A percentile compares a stretch with the other conserved stretches of the same genome.
Conservation (phyloP, 2,113 vertebrate genomes). For the Ia io region DNA sequence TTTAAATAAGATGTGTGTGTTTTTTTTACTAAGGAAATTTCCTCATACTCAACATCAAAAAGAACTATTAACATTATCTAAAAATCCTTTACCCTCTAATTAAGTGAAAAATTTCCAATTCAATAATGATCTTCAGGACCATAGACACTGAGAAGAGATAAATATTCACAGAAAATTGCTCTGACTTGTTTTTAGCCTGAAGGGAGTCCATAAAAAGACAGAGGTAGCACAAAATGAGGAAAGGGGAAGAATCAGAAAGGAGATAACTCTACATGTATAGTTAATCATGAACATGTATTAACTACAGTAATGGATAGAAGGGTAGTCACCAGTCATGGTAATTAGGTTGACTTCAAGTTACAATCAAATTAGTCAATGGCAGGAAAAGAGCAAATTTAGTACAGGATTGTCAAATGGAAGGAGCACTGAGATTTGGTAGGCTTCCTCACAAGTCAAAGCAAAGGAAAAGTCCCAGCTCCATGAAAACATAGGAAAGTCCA, state of each 20-base stretch:
- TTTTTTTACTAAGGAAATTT: background rate
- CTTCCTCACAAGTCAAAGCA: background rate
- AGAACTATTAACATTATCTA: background rate
- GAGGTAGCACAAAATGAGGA: background rate
- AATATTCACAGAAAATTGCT: conserved; percentile 4
- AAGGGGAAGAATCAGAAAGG: background rate
- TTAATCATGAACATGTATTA: background rate
- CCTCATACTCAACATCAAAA: conserved; percentile 24
- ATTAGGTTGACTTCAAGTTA: background rate
- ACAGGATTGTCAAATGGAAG: background rate
- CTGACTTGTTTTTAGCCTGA: background rate
- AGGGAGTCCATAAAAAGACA: background rate
- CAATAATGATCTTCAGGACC: background rate
- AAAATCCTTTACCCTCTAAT: background rate
- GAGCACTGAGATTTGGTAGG: background rate
- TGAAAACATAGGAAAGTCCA: background rate
- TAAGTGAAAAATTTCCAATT: conserved; percentile 10
- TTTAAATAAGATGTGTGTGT: background rate
- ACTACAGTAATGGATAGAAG: background rate
- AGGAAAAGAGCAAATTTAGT: background rate
- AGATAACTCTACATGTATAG: background rate
- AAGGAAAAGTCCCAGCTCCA: background rate
- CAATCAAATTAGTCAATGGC: background rate
- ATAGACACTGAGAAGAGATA: background rate
- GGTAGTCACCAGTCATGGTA: background rate